Evolutionary conservation across 2,797 vertebrate species (phyloP), one percentile per base, ranked within the genome.

Genomic region (Ptychobarbus kaznakovi): DNA sequence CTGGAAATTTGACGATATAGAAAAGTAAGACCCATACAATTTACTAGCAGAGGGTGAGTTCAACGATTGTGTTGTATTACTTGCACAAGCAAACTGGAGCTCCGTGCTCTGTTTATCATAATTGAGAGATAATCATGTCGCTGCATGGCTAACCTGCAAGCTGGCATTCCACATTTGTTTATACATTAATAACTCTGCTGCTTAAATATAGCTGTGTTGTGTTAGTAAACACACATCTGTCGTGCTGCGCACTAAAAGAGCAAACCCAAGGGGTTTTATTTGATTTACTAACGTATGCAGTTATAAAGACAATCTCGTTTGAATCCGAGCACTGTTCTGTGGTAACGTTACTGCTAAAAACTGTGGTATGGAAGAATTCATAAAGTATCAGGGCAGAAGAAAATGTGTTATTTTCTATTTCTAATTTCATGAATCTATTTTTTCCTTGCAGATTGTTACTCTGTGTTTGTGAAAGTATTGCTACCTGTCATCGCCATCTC

Each of bases 381-480:
- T 6, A 66, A n/a, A 77, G 10, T 11, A 32, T 22, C 3, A 35
- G 16, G 44, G 46, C 83, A 58, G 46, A 53, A 32, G 13, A 79
- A 32, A 69, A 18, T 4, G 49, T 58, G 40, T 7, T 13, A 3
- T 66, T 49, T 70, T 44, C 18, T 25, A 35, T 53, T 58, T 74
- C 11, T 32, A 1, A 74, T 75, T n/a, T n/a, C 7, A 38, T 79
- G 2, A 25, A 25, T 49, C 28, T 87, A 32, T 13, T 15, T 13
- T 6, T 3, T 3, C 56, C 3, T 87, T 77, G 68, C 89, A 93
- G 93, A 83, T 89, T 42, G 88, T 87, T 56, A 6, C 15, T 0
- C 32, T 68, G 80, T 61, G 70, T 92, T 94, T 93, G 74, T 89
- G 35, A 88, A 81, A 86, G 90, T 88, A 75, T 89, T 91, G 90